Conservation (phyloP, 2,888 invertebrate genomes). For the Sarcophaga carnaria region DNA sequence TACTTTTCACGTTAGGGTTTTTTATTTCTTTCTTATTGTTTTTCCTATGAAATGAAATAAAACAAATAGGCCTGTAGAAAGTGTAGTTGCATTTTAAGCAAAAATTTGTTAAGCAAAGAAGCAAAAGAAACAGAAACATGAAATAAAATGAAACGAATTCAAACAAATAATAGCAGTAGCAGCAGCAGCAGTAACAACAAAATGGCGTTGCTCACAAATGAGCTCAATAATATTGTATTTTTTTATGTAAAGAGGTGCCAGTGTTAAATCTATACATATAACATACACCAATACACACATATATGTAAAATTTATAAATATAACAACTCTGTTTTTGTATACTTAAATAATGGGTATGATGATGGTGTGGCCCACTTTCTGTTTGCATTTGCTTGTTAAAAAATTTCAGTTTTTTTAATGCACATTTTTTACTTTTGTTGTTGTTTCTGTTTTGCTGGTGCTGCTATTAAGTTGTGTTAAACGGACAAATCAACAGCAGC, state of each 20-base stretch:
- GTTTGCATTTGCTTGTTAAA: conserved; percentile 52
- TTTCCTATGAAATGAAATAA: not conserved
- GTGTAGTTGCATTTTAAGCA: conserved; percentile 52
- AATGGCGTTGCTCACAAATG: conserved; percentile 55
- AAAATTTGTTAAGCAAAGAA: conserved; percentile 21
- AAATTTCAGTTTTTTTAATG: conserved; percentile 42
- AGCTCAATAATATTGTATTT: conserved; percentile 23
- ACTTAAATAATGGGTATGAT: conserved; percentile 37
- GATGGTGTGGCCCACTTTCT: conserved; percentile 64
- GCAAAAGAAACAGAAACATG: not conserved
- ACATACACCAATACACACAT: not conserved
- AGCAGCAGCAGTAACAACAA: conserved; percentile 16
- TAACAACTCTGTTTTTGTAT: conserved; percentile 39
- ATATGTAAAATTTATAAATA: conserved; percentile 21
- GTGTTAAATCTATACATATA: conserved; percentile 28
- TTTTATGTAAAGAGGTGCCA: conserved; percentile 35
- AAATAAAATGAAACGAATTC: conserved; percentile 11
- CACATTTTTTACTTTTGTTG: conserved; percentile 15
- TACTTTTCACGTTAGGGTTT: conserved; percentile 6
- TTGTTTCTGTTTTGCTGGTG: conserved; percentile 7
- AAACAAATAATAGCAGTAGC: conserved; percentile 2
- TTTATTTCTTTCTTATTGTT: conserved; percentile 13
- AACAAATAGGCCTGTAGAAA: conserved; percentile 47
- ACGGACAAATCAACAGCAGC: conserved; percentile 50
- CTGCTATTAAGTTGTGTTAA: conserved; percentile 44